Evolutionary conservation across 2,797 vertebrate genomes (phyloP).

Genomic region (Vipera ursinii): DNA sequence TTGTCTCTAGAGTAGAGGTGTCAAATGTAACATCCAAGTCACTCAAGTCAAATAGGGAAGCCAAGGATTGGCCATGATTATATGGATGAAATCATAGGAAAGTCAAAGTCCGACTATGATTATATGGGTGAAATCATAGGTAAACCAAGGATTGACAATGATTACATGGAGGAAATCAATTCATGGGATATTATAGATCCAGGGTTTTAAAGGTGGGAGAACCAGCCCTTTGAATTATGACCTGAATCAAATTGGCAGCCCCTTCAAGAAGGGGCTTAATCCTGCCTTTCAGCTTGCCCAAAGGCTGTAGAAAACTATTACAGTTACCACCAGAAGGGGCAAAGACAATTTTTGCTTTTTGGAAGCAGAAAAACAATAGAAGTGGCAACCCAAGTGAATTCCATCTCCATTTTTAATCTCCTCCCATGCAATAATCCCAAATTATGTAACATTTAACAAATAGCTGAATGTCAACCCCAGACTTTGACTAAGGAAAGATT

Average conservation of each 20-base stretch:
- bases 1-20: neutral
- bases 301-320: neutral
- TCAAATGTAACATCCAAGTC: neutral
- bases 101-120: too few relatives aligned
- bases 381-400: neutral
- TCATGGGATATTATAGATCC: neutral
- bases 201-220: neutral
- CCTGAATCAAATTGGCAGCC: neutral
- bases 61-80: too few relatives aligned
- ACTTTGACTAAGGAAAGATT: neutral
- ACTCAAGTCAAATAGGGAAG: neutral
- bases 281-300: neutral
- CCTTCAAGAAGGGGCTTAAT: neutral
- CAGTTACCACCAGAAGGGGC: neutral
- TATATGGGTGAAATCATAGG: too few relatives aligned
- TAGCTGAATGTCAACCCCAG: neutral
- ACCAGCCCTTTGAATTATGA: neutral
- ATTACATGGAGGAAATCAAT: neutral
- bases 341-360: neutral
- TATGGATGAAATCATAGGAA: too few relatives aligned
- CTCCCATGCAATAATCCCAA: neutral
- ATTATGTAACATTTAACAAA: neutral
- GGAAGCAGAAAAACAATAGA: neutral
- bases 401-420: neutral
- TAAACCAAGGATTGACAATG: neutral